Conservation (phyloP, 2,888 invertebrate species). For the Mycalesis mineus region DNA sequence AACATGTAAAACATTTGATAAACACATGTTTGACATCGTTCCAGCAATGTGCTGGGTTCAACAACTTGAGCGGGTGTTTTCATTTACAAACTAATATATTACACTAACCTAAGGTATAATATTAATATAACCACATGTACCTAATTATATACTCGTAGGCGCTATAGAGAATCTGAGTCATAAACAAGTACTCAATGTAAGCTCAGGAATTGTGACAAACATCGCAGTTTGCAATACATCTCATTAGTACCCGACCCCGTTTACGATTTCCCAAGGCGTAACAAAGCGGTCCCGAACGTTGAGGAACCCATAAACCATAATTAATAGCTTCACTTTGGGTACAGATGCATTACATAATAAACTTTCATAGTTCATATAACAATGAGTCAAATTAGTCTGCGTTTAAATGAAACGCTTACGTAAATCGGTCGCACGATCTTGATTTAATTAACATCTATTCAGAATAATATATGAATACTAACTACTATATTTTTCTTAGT, state of each 20-base stretch:
- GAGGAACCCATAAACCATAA: constrained; percentile 54
- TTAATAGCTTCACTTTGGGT: constrained; percentile 62
- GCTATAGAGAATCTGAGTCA: not conserved
- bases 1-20: too few relatives aligned
- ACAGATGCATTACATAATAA: constrained; percentile 40
- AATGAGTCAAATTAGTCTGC: constrained; percentile 43
- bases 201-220: constrained; percentile 23
- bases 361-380: constrained; percentile 35
- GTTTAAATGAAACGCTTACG: constrained; percentile 63
- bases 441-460: constrained; percentile 1
- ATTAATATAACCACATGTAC: too few relatives aligned
- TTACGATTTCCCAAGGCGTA: constrained; percentile 44
- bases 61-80: too few relatives aligned
- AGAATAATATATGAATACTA: not conserved
- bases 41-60: too few relatives aligned
- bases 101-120: too few relatives aligned
- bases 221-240: constrained; percentile 30
- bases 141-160: too few relatives aligned
- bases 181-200: not conserved
- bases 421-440: constrained; percentile 51
- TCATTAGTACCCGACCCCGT: constrained; percentile 42
- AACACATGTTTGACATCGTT: too few relatives aligned
- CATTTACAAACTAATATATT: too few relatives aligned
- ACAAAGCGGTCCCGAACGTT: constrained; percentile 42
- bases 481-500: not conserved